These are phyloP conservation scores for Lindbergichthys nudifrons DNA, from an alignment of 2,797 vertebrate genomes.

Conservation along the genomic window DNA sequence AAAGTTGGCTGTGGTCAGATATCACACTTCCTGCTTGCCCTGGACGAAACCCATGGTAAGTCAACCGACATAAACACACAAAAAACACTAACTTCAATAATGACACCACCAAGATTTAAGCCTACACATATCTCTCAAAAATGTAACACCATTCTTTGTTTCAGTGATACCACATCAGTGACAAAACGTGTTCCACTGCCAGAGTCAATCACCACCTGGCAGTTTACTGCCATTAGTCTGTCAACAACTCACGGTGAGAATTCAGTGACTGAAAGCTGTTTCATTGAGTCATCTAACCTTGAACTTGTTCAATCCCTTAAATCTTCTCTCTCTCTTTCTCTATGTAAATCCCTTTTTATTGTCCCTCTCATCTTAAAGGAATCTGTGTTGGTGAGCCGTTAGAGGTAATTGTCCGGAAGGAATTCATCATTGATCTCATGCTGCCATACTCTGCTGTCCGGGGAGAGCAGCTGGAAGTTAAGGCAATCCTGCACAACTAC, in stretches of 20 bases:
- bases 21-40: slow-evolving; percentile 61
- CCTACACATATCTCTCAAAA: accelerated
- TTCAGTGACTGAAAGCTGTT: neutral
- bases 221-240: slow-evolving; percentile 89
- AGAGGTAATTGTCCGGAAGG: slow-evolving; percentile 85
- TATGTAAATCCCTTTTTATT: neutral
- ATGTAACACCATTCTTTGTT: neutral
- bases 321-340: no score
- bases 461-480: slow-evolving; percentile 92
- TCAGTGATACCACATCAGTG: slow-evolving; percentile 16
- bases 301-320: no score
- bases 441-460: slow-evolving; percentile 91
- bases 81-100: neutral
- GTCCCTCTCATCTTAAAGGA: slow-evolving; percentile 70
- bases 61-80: neutral
- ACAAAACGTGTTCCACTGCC: slow-evolving; percentile 80
- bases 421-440: slow-evolving; percentile 91
- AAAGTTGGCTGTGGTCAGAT: slow-evolving; percentile 90
- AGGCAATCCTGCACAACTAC: slow-evolving; percentile 91
- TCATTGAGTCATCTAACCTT: neutral
- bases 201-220: slow-evolving; percentile 94
- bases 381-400: slow-evolving; percentile 90
- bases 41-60: slow-evolving; percentile 72
- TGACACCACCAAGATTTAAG: neutral
- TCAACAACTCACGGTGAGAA: slow-evolving; percentile 75